phyloP scores from a whole-genome alignment of 2,888 invertebrate genomes.

The Cataglyphis cursor region DNA sequence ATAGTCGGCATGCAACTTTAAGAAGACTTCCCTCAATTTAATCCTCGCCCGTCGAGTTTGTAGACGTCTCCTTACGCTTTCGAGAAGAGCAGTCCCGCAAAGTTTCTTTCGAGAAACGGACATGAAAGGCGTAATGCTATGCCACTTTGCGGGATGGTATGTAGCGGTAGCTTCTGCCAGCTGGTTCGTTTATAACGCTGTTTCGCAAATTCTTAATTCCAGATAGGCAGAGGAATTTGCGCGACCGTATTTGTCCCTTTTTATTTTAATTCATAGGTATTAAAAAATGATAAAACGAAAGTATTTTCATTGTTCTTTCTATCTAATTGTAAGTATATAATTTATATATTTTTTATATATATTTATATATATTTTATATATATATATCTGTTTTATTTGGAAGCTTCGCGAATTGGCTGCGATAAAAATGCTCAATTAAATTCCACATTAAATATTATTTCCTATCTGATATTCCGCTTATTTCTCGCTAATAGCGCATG shows the following conservation, averaged over 20 bases:
- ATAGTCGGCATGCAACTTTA: conserved; percentile 53
- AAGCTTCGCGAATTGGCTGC: background rate
- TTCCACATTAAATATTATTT: background rate
- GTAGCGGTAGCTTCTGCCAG: conserved; percentile 30
- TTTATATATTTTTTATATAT: background rate
- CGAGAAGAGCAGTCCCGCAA: conserved; percentile 50
- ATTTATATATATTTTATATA: background rate
- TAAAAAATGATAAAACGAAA: conserved; percentile 18
- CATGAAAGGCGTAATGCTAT: conserved; percentile 56
- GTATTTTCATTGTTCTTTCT: background rate
- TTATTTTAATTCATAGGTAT: background rate
- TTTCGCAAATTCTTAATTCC: conserved; percentile 47
- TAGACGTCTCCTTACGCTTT: conserved; percentile 55
- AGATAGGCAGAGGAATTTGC: conserved; percentile 31
- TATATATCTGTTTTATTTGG: background rate
- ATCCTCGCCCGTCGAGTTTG: conserved; percentile 51
- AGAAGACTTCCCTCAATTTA: conserved; percentile 56
- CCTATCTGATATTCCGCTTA: background rate
- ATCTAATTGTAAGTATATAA: background rate
- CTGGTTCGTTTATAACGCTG: conserved; percentile 31
- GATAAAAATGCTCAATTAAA: conserved; percentile 18
- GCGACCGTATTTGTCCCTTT: background rate
- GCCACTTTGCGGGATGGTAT: conserved; percentile 48
- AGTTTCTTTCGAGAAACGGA: conserved; percentile 57
- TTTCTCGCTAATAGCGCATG: background rate